Percentiles rank a stretch among this genome's conserved stretches.
phyloP scores from a whole-genome alignment of 35 echinoderm and acorn worm genomes.

The Ophioderma brevispina region DNA sequence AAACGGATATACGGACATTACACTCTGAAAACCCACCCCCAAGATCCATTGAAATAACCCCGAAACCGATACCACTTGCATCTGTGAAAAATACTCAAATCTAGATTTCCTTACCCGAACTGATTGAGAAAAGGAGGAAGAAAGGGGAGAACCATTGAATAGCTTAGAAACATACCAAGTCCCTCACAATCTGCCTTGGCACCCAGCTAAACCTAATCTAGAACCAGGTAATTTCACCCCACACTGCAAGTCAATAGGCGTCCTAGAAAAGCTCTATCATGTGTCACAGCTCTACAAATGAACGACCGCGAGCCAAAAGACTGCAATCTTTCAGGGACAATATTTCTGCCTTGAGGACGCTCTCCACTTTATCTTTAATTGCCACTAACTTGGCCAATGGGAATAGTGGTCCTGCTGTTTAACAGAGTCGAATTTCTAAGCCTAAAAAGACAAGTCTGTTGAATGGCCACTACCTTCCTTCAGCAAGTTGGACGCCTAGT shows the following conservation, averaged over 20 bases:
- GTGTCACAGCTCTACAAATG: slow-evolving; percentile 46
- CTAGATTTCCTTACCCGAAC: not conserved
- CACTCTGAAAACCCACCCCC: slow-evolving; percentile 26
- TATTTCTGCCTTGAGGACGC: not conserved
- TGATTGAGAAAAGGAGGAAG: not conserved
- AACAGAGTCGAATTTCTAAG: slow-evolving; percentile 42
- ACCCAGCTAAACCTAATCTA: slow-evolving; percentile 15
- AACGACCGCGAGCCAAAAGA: slow-evolving; percentile 46
- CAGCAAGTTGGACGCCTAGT: slow-evolving; percentile 34
- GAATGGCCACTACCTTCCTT: slow-evolving; percentile 28
- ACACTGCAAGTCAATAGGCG: slow-evolving; percentile 35
- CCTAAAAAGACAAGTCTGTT: not conserved
- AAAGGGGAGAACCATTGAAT: slow-evolving; percentile 30
- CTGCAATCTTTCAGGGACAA: slow-evolving; percentile 40
- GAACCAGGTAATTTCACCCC: slow-evolving; percentile 6
- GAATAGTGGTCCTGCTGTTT: not conserved
- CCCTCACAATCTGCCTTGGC: not conserved
- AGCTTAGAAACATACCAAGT: not conserved
- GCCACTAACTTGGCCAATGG: slow-evolving; percentile 9
- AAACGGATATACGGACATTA: not conserved
- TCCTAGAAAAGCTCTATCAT: slow-evolving; percentile 35
- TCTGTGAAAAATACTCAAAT: slow-evolving; percentile 26
- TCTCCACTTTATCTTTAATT: not conserved
- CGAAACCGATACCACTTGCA: slow-evolving; percentile 15
- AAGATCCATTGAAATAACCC: slow-evolving; percentile 15